Base-by-base conservation (phyloP, 1,140 invertebrate genomes). In the Cotesia typhae region DNA sequence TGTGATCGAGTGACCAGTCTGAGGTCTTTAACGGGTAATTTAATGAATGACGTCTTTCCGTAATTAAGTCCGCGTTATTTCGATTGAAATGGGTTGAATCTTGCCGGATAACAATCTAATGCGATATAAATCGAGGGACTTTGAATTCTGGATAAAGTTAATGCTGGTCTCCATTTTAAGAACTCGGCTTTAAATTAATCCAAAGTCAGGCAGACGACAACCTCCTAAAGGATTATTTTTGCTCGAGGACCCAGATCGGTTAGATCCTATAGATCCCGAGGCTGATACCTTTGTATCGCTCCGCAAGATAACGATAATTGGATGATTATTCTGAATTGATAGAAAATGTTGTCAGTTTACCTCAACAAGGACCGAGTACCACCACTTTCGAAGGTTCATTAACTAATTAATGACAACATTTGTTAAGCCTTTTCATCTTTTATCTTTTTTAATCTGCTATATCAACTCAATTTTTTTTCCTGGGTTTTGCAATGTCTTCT, bases 301-400 rank as follows among this genome's bases (percentile, higher is more conserved):
- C 69, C 65, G 70, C 60, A 66, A 75, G 75, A 79, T 78, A 75
- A 73, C 74, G 75, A 80, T 80, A 77, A 80, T 78, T 80, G 76
- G 77, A 4, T 61, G 74, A 76, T 72, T 74, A 75, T 63, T 28
- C 53, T 36, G 67, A 73, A 75, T 77, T 76, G 76, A 79, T 79
- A 65, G 75, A 77, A 74, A 77, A 59, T 69, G 60, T 71, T 72
- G 74, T 75, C 72, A 70, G 70, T 70, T 47, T 35, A 57, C 53
- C 28, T 37, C 12, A 63, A 55, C 41, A 59, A 41, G 20, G 53
- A 67, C 51, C 20, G 28, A 52, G 4, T n/a, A 67, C n/a, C 36
- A 36, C 20, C 57, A 59, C 17, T 59, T 41, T 41, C 5, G 38
- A 41, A 10, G 28, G 38, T 9, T 68, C 71, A 74, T 75, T 78